These are phyloP conservation scores for Pyxicephalus adspersus DNA, from an alignment of 2,113 vertebrate species.

Conservation along the genomic window DNA sequence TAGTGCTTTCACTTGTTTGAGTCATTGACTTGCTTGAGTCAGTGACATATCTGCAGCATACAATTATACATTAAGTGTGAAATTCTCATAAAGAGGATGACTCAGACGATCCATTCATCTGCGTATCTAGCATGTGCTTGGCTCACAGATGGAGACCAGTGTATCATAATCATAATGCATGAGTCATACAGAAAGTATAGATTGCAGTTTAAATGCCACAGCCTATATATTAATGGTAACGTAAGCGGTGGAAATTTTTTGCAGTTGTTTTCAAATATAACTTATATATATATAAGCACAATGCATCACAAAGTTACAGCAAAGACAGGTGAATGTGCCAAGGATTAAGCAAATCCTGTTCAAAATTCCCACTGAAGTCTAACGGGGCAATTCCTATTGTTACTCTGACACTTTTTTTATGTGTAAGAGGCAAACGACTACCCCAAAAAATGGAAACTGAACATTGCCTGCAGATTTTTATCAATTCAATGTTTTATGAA, in stretches of 20 bases:
- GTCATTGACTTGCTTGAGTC: conserved; percentile 9
- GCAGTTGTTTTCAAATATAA: neutral
- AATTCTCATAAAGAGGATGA: conserved; percentile 28
- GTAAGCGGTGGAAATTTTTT: neutral
- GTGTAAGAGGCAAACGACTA: too few relatives aligned
- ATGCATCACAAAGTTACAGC: too few relatives aligned
- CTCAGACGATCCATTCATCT: conserved; percentile 33
- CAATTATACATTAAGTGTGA: conserved; percentile 28
- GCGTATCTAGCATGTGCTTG: neutral
- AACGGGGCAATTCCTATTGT: too few relatives aligned
- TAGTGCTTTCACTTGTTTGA: conserved; percentile 16
- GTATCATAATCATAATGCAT: conserved; percentile 32
- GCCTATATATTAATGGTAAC: neutral
- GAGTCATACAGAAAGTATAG: conserved; percentile 35
- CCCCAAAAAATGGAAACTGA: too few relatives aligned
- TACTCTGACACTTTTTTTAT: too few relatives aligned
- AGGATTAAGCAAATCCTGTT: too few relatives aligned
- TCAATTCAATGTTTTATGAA: too few relatives aligned
- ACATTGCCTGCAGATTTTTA: too few relatives aligned
- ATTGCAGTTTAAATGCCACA: neutral
- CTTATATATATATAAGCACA: neutral
- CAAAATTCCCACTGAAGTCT: too few relatives aligned
- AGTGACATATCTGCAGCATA: conserved; percentile 38
- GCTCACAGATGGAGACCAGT: conserved; percentile 31
- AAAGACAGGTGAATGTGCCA: too few relatives aligned